Conservation (phyloP, 2,888 invertebrate genomes). For the Chaitophorus viminalis region DNA sequence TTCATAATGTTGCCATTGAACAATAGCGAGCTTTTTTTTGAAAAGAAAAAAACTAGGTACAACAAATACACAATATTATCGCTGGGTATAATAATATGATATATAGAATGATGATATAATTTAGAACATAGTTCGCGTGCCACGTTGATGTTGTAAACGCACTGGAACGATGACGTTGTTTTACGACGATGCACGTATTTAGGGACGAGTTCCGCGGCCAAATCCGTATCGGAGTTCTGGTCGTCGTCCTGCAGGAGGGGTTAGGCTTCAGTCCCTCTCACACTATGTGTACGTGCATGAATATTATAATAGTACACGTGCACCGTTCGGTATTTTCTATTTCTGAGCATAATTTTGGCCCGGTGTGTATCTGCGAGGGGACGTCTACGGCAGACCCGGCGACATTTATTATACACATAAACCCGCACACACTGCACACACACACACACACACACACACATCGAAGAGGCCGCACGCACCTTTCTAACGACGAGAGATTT, state of each 20-base stretch:
- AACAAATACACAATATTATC: too few species aligned
- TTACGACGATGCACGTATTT: neutral
- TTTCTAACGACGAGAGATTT: conserved; percentile 58
- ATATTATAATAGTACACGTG: neutral
- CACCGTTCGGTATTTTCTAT: conserved; percentile 10
- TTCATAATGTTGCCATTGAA: too few species aligned
- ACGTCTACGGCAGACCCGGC: conserved; percentile 46
- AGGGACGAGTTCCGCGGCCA: neutral
- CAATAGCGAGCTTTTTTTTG: too few species aligned
- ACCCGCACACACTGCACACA: too few species aligned
- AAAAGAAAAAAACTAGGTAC: too few species aligned
- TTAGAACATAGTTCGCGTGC: neutral
- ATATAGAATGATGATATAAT: neutral
- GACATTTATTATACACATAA: conserved; percentile 27
- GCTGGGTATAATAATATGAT: neutral
- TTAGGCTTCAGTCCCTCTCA: neutral
- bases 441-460: neutral
- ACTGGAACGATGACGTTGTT: neutral
- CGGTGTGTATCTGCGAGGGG: conserved; percentile 21
- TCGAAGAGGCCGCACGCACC: neutral
- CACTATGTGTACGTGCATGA: neutral
- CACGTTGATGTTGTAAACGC: neutral
- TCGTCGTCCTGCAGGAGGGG: neutral
- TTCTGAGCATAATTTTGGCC: conserved; percentile 28
- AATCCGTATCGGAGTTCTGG: conserved; percentile 5